Percentiles rank a stretch among this genome's conserved stretches.
phyloP scores from a whole-genome alignment of 2,797 vertebrate genomes.

The Menidia menidia region DNA sequence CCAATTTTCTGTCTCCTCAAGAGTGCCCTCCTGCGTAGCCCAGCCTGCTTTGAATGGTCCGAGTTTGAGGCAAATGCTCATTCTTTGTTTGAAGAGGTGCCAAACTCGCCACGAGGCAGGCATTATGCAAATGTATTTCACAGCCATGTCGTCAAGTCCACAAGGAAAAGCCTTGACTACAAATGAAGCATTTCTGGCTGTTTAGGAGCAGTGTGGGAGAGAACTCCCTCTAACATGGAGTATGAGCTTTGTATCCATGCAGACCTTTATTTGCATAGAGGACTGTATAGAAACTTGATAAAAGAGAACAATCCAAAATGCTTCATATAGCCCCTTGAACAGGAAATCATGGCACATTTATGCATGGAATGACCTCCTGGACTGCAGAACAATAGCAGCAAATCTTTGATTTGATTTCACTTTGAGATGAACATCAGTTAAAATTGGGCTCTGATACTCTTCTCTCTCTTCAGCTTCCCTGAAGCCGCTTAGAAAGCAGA shows the following conservation, averaged over 20 bases:
- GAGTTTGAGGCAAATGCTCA: conserved; percentile 15
- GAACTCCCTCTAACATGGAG: background rate
- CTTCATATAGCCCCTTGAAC: background rate
- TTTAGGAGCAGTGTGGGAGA: conserved; percentile 16
- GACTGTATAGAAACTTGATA: background rate
- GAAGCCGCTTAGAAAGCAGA: background rate
- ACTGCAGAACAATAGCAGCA: background rate
- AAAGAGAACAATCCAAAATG: background rate
- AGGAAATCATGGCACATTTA: background rate
- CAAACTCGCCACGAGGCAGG: conserved; percentile 20
- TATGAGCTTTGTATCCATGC: background rate
- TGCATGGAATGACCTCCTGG: background rate
- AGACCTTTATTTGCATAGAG: background rate
- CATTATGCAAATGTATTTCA: conserved; percentile 20
- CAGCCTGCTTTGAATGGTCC: conserved; percentile 3
- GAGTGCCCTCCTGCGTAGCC: background rate
- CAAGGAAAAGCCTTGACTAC: conserved; percentile 17
- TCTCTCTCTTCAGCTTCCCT: too few species aligned
- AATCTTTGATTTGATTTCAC: too few species aligned
- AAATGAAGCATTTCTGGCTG: conserved; percentile 13
- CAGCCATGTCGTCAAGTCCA: conserved; percentile 12
- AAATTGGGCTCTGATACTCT: too few species aligned
- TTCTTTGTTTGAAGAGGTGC: conserved; percentile 1
- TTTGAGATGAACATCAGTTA: too few species aligned
- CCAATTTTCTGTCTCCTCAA: background rate